A percentile compares a stretch with the other conserved stretches of the same genome.
Conservation (phyloP, 2,888 invertebrate species). For the Xestobium rufovillosum region DNA sequence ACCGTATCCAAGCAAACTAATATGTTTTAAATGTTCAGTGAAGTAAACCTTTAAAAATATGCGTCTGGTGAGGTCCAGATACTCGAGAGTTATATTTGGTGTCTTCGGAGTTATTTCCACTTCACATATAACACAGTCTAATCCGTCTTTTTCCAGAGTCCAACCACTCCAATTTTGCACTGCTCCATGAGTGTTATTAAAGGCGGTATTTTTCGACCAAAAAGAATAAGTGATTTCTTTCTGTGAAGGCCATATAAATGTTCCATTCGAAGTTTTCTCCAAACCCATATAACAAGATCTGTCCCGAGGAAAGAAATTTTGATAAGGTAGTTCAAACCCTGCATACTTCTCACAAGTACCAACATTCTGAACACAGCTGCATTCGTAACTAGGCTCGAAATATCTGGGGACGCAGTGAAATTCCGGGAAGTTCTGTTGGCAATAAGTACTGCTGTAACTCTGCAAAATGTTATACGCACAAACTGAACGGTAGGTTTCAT, state of each 20-base stretch:
- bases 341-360: conserved; percentile 12
- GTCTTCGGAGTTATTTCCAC: neutral
- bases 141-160: conserved; percentile 16
- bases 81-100: conserved; percentile 16
- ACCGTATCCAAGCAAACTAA: conserved; percentile 7
- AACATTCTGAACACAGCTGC: neutral
- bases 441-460: conserved; percentile 19
- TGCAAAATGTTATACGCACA: conserved; percentile 26
- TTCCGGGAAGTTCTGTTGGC: conserved; percentile 16
- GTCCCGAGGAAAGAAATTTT: conserved; percentile 24
- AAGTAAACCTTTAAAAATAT: conserved; percentile 11
- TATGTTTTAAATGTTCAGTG: conserved; percentile 10
- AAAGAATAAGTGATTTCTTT: conserved; percentile 9
- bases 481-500: conserved; percentile 21
- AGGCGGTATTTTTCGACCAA: conserved; percentile 9
- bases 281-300: conserved; percentile 21
- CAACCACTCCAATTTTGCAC: conserved; percentile 8
- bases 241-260: conserved; percentile 19
- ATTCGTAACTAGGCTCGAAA: neutral
- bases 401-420: neutral
- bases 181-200: conserved; percentile 8
- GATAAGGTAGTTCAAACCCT: conserved; percentile 27
- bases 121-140: conserved; percentile 9
- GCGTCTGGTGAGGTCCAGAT: conserved; percentile 23
- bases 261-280: conserved; percentile 5